Evolutionary conservation across 2,797 vertebrate species (phyloP).

Genomic region (Pangasius krempfi): DNA sequence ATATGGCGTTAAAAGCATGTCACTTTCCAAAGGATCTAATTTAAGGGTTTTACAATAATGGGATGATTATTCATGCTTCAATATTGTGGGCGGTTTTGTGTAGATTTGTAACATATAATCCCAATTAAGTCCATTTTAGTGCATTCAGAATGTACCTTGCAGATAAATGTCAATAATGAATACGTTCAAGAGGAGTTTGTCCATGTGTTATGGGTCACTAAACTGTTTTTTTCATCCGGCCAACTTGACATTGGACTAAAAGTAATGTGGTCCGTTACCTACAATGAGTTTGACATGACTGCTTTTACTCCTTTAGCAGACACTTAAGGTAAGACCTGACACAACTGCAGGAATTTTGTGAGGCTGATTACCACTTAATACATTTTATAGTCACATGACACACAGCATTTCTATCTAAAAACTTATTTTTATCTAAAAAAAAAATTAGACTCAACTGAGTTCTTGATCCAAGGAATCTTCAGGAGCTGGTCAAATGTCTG

Average conservation of each 20-base stretch:
- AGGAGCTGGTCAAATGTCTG: conserved; percentile 66
- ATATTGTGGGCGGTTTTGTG: neutral
- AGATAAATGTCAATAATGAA: neutral
- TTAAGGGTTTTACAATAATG: neutral
- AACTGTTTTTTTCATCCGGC: neutral
- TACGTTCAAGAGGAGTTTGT: neutral
- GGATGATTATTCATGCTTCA: neutral
- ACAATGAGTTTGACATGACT: neutral
- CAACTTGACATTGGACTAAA: neutral
- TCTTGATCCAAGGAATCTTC: conserved; percentile 65
- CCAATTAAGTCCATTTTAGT: neutral
- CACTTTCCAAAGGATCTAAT: neutral
- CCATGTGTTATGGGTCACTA: neutral
- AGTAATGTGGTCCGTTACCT: neutral
- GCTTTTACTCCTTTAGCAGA: neutral
- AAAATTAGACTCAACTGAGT: conserved; percentile 60
- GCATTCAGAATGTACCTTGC: neutral
- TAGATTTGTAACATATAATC: neutral
- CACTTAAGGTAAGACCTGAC: neutral
- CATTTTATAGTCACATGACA: neutral
- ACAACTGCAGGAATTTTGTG: neutral
- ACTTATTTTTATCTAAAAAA: neutral
- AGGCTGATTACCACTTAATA: neutral
- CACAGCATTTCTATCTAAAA: neutral
- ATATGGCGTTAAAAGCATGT: neutral